Percentiles rank a stretch among this genome's conserved stretches.
Conservation (phyloP, 2,797 vertebrate species). For the Acanthurus leucopareius region DNA sequence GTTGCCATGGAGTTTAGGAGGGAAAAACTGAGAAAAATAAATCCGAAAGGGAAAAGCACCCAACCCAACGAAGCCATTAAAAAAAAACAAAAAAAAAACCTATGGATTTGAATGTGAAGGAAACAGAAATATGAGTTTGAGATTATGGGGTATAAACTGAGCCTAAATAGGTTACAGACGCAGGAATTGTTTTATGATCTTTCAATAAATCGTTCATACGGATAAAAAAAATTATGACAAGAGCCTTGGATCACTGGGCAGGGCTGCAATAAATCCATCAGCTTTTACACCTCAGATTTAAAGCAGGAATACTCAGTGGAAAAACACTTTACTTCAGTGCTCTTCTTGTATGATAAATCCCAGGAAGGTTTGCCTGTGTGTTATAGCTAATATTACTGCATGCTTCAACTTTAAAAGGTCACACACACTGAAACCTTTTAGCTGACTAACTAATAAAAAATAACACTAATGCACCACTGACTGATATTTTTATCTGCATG, state of each 20-base stretch:
- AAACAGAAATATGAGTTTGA: constrained; percentile 50
- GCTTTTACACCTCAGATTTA: constrained; percentile 47
- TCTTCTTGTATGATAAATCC: constrained; percentile 6
- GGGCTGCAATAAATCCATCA: constrained; percentile 53
- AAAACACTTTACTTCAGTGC: constrained; percentile 1
- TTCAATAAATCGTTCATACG: constrained; percentile 51
- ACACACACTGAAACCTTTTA: not conserved
- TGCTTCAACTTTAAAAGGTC: not conserved
- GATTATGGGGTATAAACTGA: constrained; percentile 47
- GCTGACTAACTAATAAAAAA: not conserved
- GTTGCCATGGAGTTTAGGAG: constrained; percentile 26
- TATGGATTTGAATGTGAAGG: constrained; percentile 37
- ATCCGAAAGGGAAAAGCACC: constrained; percentile 8
- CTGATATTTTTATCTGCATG: too few relatives aligned
- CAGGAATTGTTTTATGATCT: constrained; percentile 45
- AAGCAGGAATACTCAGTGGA: constrained; percentile 19
- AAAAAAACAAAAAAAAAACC: not conserved
- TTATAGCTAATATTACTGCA: not conserved
- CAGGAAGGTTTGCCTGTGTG: not conserved
- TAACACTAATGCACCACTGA: not conserved
- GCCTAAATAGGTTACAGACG: constrained; percentile 9
- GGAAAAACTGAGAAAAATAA: not conserved
- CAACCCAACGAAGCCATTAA: constrained; percentile 22
- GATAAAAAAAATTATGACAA: constrained; percentile 33
- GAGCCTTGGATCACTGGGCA: constrained; percentile 21